These are phyloP conservation scores for Crioceris asparagi DNA, from an alignment of 2,888 invertebrate genomes.

Conservation along the genomic window DNA sequence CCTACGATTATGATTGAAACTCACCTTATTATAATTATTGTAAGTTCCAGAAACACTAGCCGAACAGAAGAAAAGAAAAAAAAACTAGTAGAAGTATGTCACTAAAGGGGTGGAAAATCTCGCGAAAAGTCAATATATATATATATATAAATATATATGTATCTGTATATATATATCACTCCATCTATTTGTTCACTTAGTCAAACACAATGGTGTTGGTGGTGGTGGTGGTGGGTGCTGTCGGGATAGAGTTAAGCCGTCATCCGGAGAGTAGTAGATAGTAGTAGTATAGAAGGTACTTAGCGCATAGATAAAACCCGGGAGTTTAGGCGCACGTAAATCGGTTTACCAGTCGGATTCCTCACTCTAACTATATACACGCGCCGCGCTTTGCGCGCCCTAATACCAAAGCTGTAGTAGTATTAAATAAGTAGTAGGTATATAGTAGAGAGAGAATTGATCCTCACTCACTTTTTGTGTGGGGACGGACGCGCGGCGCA, in stretches of 20 bases:
- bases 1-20: no score
- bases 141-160: no score
- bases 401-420: conserved; percentile 43
- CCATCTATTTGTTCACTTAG: conserved; percentile 42
- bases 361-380: conserved; percentile 43
- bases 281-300: no score
- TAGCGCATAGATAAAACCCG: conserved; percentile 42
- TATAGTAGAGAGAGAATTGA: no score
- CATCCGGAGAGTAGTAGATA: no score
- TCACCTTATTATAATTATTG: conserved; percentile 17
- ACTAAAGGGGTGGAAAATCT: no score
- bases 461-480: conserved; percentile 42
- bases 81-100: no score
- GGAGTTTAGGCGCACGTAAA: conserved; percentile 41
- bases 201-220: conserved; percentile 37
- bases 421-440: conserved; percentile 43
- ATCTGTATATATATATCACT: conserved; percentile 41
- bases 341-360: conserved; percentile 42
- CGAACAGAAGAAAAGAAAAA: conserved; percentile 21
- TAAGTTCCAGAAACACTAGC: conserved; percentile 19
- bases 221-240: neutral
- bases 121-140: no score
- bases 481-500: conserved; percentile 32
- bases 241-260: conserved; percentile 34
- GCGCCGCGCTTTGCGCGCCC: no score